These are phyloP conservation scores for Nestor notabilis DNA, from an alignment of 2,113 vertebrate genomes.

Conservation along the genomic window DNA sequence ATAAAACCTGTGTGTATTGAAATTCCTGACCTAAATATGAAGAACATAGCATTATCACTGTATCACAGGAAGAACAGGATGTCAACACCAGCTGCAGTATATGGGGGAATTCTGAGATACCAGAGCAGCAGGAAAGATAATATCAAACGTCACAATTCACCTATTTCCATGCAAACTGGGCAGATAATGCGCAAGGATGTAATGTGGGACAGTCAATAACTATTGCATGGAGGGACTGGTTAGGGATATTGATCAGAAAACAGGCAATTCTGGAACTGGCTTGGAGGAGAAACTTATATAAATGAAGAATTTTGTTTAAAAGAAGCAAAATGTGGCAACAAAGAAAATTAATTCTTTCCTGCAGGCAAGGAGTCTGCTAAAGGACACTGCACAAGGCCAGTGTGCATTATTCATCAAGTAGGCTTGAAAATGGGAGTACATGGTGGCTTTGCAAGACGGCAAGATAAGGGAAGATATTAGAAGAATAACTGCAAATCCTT, in stretches of 20 bases:
- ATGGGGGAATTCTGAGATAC: not conserved
- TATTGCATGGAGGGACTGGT: not conserved
- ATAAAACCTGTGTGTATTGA: not conserved
- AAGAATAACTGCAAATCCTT: constrained; percentile 36
- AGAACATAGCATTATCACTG: not conserved
- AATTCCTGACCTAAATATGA: not conserved
- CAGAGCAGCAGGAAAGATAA: not conserved
- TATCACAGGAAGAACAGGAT: not conserved
- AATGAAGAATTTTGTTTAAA: not conserved
- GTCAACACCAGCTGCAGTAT: not conserved
- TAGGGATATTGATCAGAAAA: not conserved
- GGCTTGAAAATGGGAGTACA: not conserved
- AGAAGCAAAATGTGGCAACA: not conserved
- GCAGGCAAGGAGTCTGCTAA: not conserved
- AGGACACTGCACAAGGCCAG: not conserved
- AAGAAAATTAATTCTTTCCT: constrained; percentile 37
- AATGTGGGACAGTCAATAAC: not conserved
- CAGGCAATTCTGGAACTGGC: not conserved
- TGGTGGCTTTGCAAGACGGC: not conserved
- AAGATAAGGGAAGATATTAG: constrained; percentile 42
- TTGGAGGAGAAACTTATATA: not conserved
- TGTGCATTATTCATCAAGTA: not conserved
- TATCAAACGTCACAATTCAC: not conserved
- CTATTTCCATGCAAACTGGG: not conserved
- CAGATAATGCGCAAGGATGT: not conserved